Evolutionary conservation across 1,140 invertebrate species (phyloP).

Genomic region (Campodea augens): DNA sequence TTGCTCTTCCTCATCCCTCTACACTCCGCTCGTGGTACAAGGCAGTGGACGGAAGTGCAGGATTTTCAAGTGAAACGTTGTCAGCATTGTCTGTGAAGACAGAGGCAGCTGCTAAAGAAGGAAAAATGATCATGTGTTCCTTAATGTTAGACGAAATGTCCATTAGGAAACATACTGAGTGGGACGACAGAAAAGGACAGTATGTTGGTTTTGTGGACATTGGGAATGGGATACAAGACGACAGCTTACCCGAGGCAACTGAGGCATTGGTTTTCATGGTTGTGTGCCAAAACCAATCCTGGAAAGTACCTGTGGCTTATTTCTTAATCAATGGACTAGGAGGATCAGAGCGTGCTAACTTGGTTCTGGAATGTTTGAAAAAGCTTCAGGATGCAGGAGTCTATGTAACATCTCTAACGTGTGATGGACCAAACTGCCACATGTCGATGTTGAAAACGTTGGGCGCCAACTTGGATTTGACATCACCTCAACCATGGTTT

Average conservation of each 20-base stretch:
- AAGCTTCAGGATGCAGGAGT: conserved; percentile 11
- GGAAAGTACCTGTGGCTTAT: conserved; percentile 21
- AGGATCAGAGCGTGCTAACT: conserved; percentile 13
- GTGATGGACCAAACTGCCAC: conserved; percentile 18
- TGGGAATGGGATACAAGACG: conserved; percentile 10
- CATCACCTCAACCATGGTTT: too few species aligned
- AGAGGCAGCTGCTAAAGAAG: conserved; percentile 1
- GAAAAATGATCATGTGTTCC: conserved; percentile 5
- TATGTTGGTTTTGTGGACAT: conserved; percentile 9
- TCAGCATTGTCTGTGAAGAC: conserved; percentile 17
- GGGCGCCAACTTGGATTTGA: conserved; percentile 5
- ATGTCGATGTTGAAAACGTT: conserved; percentile 9
- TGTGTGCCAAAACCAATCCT: conserved; percentile 16
- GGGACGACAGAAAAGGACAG: conserved; percentile 10
- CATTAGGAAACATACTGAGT: conserved; percentile 10
- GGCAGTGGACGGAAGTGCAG: conserved; percentile 19
- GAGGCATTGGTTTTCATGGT: conserved; percentile 21
- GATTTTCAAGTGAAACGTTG: conserved; percentile 22
- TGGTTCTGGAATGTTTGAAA: conserved; percentile 14
- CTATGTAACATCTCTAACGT: conserved; percentile 17
- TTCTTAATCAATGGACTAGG: conserved; percentile 16
- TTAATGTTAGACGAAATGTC: conserved; percentile 12
- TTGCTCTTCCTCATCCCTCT: conserved; percentile 21
- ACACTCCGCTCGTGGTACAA: conserved; percentile 23
- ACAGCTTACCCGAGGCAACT: conserved; percentile 16